Evolutionary conservation across 1,140 invertebrate genomes (phyloP).

Genomic region (Carcinoscorpius rotundicauda): DNA sequence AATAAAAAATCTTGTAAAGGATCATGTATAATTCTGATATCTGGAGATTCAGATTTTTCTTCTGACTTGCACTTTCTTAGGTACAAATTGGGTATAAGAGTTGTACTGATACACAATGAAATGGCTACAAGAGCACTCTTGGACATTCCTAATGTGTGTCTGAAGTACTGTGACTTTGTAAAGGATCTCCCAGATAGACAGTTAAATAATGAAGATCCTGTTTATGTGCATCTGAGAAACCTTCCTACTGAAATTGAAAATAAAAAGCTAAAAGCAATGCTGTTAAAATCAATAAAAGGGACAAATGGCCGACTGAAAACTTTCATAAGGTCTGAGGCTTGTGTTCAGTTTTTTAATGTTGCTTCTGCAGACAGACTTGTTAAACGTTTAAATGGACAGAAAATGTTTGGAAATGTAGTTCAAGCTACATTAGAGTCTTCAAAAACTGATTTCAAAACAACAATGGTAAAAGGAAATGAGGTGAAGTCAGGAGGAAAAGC

Average conservation of each 20-base stretch:
- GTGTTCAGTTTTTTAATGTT: too few relatives aligned
- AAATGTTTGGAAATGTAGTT: too few relatives aligned
- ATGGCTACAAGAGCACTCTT: conserved; percentile 8
- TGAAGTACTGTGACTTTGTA: conserved; percentile 16
- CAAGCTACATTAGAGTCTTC: too few relatives aligned
- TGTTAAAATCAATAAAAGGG: conserved; percentile 2
- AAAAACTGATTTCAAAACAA: too few relatives aligned
- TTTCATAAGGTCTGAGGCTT: neutral
- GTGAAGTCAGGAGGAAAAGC: too few relatives aligned
- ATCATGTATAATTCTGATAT: conserved; percentile 17
- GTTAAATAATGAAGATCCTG: neutral
- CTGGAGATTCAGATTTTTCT: conserved; percentile 23
- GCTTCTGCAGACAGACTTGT: too few relatives aligned
- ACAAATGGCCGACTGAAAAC: conserved; percentile 2
- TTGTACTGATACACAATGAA: conserved; percentile 17
- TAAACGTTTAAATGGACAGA: too few relatives aligned
- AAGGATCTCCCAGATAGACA: conserved; percentile 5
- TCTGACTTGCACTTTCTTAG: conserved; percentile 14
- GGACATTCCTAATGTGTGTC: conserved; percentile 6
- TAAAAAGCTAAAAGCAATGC: neutral
- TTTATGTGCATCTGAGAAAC: conserved; percentile 11
- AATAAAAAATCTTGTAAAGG: neutral
- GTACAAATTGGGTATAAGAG: conserved; percentile 12
- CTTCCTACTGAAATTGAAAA: conserved; percentile 5
- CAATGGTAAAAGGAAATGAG: too few relatives aligned